Evolutionary conservation across 64 coral and sea anemone genomes (phyloP), one percentile per base, ranked within the genome.

Genomic region (Stichodactyla helianthus): DNA sequence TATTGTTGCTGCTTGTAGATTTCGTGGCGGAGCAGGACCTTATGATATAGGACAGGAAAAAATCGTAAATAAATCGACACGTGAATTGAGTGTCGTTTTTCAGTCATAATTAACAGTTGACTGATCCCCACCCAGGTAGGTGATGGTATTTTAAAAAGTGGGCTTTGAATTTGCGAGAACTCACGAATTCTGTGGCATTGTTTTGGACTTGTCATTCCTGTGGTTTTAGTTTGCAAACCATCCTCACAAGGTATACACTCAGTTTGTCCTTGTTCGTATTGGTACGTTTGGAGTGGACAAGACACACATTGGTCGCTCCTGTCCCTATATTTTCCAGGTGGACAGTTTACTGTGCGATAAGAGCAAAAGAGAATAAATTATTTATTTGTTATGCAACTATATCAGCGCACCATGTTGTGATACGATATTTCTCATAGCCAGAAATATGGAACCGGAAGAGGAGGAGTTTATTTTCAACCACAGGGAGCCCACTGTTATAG

Each of bases 261-360:
- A 22, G 77, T 52, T 50, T 79, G 77, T 50, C 77, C 77, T 50
- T 35, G 77, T 79, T 79, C 17, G 17, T 79, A 79, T 51, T 79
- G 77, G 17, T 83, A 83, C 3, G 82, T 83, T 26, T 56, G 27
- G 18, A 13, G 27, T 19, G 82, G 82, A 83, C 82, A 83, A 20
- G 56, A 17, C 17, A 28, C 22, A 83, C 82, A 83, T 15, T 13
- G 16, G 53, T 53, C 82, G 22, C 57, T 19, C 9, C 5, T 3
- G 4, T 58, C 20, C 5, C 82, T 53, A 25, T 79, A 79, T 52
- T 10, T 10, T 6, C 77, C 77, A 79, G 77, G 77, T 50, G 77
- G 77, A 17, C 77, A 79, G 50, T 79, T 67, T 8, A 22, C 63
- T 67, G 63, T 9, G n/a, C 19, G 19, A 20, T 20, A 67, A 60